Evolutionary conservation across 2,888 invertebrate genomes (phyloP).

Genomic region (Amaurobius ferox): DNA sequence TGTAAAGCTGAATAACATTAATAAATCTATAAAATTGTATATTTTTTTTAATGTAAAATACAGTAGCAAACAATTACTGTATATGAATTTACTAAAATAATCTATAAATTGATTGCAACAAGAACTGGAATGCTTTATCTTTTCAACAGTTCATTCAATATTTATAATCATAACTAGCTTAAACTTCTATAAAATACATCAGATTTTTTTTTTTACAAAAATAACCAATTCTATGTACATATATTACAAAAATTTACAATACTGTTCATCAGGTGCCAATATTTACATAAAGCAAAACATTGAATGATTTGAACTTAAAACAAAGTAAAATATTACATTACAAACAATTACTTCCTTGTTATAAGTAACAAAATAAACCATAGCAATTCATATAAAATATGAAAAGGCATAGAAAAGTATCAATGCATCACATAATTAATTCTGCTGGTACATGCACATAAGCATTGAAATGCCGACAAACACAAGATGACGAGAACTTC

Average conservation of each 20-base stretch:
- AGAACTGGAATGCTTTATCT: too few species aligned
- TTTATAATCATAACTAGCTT: too few species aligned
- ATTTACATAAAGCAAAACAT: not conserved
- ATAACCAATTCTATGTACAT: conserved; percentile 15
- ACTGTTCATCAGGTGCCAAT: not conserved
- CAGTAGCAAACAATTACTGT: too few species aligned
- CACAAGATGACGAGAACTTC: not conserved
- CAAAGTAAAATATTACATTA: not conserved
- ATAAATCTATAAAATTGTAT: too few species aligned
- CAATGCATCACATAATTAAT: not conserved
- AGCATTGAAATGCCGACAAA: not conserved
- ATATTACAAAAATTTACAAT: conserved; percentile 22
- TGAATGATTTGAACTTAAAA: not conserved
- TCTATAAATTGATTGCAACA: too few species aligned
- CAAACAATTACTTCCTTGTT: not conserved
- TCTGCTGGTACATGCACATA: not conserved
- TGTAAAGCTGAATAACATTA: too few species aligned
- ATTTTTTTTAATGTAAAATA: too few species aligned
- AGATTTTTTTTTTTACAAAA: not conserved
- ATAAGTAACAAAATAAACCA: not conserved
- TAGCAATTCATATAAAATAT: not conserved
- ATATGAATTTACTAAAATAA: too few species aligned
- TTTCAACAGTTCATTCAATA: too few species aligned
- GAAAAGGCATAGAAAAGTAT: not conserved
- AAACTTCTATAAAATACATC: not conserved